Evolutionary conservation across 2,113 vertebrate genomes (phyloP).

Genomic region (Pteronura brasiliensis): DNA sequence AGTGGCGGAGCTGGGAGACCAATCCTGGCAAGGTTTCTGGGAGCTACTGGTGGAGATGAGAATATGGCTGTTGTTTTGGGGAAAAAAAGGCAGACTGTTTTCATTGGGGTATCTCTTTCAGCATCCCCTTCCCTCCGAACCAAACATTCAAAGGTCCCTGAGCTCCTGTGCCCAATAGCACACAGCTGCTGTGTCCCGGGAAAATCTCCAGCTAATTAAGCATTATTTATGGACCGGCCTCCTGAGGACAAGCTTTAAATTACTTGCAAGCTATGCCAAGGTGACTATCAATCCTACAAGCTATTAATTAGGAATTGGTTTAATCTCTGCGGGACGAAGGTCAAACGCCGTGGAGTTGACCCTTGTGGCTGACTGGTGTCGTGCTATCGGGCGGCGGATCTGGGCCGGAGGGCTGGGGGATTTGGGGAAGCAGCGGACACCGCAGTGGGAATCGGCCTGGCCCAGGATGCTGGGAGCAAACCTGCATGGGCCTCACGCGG

Average conservation of each 20-base stretch:
- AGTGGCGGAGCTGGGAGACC: neutral
- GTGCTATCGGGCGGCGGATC: constrained; percentile 65
- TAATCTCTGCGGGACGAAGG: constrained; percentile 77
- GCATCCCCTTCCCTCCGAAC: neutral
- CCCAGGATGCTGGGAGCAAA: constrained; percentile 28
- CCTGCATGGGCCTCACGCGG: neutral
- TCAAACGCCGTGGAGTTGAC: constrained; percentile 71
- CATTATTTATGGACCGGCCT: constrained; percentile 66
- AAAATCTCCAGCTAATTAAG: constrained; percentile 66
- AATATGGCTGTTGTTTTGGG: neutral
- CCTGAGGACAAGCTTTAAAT: constrained; percentile 74
- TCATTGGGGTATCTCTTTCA: neutral
- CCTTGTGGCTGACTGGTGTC: constrained; percentile 69
- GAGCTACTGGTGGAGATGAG: neutral
- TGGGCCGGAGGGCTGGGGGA: constrained; percentile 22
- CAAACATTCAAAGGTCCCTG: neutral
- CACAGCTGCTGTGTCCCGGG: constrained; percentile 25
- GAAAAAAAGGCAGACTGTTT: neutral
- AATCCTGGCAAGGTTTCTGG: neutral
- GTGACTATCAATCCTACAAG: constrained; percentile 65
- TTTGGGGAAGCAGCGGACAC: constrained; percentile 6
- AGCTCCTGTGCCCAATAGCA: neutral
- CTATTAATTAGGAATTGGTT: constrained; percentile 79
- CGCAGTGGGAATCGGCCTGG: constrained; percentile 44
- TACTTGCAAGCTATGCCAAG: constrained; percentile 66